These are phyloP conservation scores for Drosophila littoralis DNA, from an alignment of 1,140 invertebrate species.

Conservation along the genomic window DNA sequence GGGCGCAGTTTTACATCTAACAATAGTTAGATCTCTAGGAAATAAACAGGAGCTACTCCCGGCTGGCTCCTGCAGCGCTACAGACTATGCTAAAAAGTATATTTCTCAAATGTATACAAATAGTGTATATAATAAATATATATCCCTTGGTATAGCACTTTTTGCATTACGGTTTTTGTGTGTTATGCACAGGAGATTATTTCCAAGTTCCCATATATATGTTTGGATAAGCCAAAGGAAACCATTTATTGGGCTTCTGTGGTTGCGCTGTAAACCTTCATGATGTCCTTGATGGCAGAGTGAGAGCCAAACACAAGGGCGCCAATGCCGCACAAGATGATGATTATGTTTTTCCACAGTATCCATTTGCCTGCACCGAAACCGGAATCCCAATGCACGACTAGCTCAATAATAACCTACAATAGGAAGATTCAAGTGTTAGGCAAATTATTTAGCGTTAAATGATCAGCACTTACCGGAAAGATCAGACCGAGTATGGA, in stretches of 20 bases:
- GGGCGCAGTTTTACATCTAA: conserved; percentile 75
- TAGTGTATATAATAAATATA: conserved; percentile 74
- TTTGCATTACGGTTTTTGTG: conserved; percentile 21
- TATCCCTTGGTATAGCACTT: conserved; percentile 63
- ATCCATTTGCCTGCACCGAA: conserved; percentile 89
- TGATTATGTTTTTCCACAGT: conserved; percentile 91
- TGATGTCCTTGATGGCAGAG: conserved; percentile 90
- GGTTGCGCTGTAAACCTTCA: conserved; percentile 80
- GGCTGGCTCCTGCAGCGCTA: conserved; percentile 32
- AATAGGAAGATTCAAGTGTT: neutral
- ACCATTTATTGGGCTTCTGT: conserved; percentile 37
- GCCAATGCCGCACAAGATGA: conserved; percentile 89
- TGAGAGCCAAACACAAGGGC: conserved; percentile 93
- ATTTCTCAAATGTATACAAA: conserved; percentile 45
- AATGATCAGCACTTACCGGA: conserved; percentile 86
- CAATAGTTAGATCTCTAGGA: conserved; percentile 75
- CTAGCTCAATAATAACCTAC: conserved; percentile 74
- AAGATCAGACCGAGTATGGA: conserved; percentile 96
- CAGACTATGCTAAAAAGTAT: conserved; percentile 50
- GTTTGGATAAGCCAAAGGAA: neutral
- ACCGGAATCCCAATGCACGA: conserved; percentile 86
- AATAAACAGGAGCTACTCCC: conserved; percentile 24
- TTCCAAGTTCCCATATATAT: neutral
- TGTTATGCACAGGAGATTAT: conserved; percentile 40
- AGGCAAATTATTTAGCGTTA: neutral